Conservation (phyloP, 2,888 invertebrate genomes). For the Rotaria magnacalcarata region DNA sequence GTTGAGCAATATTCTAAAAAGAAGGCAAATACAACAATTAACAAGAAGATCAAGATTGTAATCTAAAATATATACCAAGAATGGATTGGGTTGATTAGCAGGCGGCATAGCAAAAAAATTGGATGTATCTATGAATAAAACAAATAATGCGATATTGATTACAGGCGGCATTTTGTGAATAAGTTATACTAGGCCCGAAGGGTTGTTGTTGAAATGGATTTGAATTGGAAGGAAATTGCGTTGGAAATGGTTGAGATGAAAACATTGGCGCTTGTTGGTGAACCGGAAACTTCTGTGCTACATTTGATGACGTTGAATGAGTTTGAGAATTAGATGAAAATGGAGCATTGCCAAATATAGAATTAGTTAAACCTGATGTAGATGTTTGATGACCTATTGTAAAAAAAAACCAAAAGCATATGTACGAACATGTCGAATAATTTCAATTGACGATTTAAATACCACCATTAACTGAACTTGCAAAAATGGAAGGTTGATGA, state of each 20-base stretch:
- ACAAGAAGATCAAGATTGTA: neutral
- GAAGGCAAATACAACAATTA: neutral
- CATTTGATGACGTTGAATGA: neutral
- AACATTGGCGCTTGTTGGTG: slow-evolving; percentile 1
- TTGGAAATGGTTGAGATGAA: neutral
- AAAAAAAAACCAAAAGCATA: no score
- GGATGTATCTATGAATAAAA: neutral
- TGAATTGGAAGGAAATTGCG: neutral
- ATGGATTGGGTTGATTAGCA: neutral
- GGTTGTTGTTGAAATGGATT: slow-evolving; percentile 1
- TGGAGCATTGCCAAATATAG: neutral
- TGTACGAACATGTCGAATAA: no score
- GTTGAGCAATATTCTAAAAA: slow-evolving; percentile 32
- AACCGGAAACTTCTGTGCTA: neutral
- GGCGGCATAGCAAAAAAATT: slow-evolving; percentile 4
- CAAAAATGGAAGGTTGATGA: neutral
- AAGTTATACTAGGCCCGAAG: neutral
- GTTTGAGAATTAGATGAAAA: neutral
- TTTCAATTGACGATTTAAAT: neutral
- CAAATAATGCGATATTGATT: neutral
- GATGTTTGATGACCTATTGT: neutral
- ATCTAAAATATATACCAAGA: neutral
- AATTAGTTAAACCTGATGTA: neutral
- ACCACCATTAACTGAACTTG: neutral
- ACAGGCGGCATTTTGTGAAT: no score